Evolutionary conservation across 2,797 vertebrate species (phyloP).

Genomic region (Pangasius larnaudii): DNA sequence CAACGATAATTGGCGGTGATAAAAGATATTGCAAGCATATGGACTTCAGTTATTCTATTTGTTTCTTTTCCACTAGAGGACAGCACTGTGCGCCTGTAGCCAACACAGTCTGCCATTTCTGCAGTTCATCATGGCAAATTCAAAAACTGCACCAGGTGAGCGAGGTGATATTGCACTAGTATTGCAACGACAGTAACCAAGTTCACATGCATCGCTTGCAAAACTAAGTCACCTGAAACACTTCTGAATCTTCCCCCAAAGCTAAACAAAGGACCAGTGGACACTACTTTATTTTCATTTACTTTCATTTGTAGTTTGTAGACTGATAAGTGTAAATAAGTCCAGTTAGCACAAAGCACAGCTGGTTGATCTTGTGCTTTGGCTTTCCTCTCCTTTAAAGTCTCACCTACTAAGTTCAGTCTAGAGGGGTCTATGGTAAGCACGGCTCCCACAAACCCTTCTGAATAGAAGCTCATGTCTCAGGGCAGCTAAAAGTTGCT

Average conservation of each 20-base stretch:
- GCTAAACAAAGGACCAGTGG: background rate
- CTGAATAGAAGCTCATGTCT: constrained; percentile 2
- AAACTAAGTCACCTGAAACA: background rate
- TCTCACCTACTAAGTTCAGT: background rate
- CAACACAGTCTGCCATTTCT: background rate
- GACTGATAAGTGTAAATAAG: background rate
- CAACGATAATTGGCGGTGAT: background rate
- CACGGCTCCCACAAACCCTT: background rate
- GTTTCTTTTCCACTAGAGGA: constrained; percentile 28
- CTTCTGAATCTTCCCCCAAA: background rate
- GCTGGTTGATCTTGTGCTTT: constrained; percentile 7
- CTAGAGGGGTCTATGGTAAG: constrained; percentile 12
- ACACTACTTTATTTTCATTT: background rate
- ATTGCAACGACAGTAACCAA: background rate
- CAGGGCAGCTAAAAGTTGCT: background rate
- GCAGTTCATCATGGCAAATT: background rate
- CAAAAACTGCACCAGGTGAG: background rate
- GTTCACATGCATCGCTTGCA: background rate
- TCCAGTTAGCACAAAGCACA: background rate
- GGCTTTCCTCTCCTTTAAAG: constrained; percentile 5
- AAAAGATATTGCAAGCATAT: background rate
- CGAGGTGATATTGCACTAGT: background rate
- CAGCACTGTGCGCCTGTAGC: constrained; percentile 7
- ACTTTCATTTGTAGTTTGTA: background rate
- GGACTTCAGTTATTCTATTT: background rate